These are phyloP conservation scores for Stylophora pistillata DNA, from an alignment of 64 coral and sea anemone genomes.

Conservation along the genomic window DNA sequence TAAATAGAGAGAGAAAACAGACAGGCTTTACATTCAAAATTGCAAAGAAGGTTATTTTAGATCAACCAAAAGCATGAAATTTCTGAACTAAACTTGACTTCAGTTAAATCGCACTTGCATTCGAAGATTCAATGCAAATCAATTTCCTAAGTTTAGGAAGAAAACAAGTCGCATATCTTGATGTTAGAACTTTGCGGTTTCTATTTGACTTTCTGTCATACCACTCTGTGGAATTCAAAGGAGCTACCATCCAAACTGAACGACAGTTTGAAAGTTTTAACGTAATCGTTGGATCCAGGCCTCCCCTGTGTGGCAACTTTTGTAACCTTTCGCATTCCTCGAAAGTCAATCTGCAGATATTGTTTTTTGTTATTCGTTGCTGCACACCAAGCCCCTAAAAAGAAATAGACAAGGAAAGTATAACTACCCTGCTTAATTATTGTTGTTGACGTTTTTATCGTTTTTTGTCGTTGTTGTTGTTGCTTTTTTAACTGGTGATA, in stretches of 20 bases:
- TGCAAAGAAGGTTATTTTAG: too few relatives aligned
- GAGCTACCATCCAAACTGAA: slow-evolving; percentile 67
- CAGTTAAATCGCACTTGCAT: too few relatives aligned
- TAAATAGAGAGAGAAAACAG: too few relatives aligned
- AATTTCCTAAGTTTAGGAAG: not conserved
- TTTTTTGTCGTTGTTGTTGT: not conserved
- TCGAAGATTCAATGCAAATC: not conserved
- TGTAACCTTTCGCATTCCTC: slow-evolving; percentile 83
- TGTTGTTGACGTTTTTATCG: too few relatives aligned
- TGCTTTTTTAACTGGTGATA: too few relatives aligned
- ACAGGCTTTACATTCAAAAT: too few relatives aligned
- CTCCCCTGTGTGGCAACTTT: slow-evolving; percentile 81
- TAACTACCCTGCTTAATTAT: too few relatives aligned
- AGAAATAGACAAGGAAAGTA: not conserved
- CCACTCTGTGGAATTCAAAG: slow-evolving; percentile 58
- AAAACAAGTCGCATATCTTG: not conserved
- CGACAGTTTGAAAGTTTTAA: slow-evolving; percentile 66
- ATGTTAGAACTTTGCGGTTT: too few relatives aligned
- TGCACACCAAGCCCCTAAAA: slow-evolving; percentile 93
- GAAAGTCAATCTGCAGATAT: slow-evolving; percentile 79
- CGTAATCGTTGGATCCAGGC: slow-evolving; percentile 77
- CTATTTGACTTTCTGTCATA: not conserved
- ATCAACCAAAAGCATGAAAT: too few relatives aligned
- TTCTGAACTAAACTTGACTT: too few relatives aligned
- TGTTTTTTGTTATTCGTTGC: slow-evolving; percentile 55